Conservation (phyloP, 1,140 invertebrate genomes). For the Sarcophaga peregrina region DNA sequence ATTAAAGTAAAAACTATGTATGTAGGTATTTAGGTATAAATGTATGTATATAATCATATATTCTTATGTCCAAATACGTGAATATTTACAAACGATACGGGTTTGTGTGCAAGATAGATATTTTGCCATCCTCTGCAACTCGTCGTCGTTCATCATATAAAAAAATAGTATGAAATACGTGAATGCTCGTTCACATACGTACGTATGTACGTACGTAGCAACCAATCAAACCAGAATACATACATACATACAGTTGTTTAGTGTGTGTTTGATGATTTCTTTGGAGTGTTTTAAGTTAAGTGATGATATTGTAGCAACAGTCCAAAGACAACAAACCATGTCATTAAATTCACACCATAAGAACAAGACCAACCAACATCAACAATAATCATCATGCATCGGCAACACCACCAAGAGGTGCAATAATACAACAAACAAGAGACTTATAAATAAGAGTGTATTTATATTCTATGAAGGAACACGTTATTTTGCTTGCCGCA, state of each 20-base stretch:
- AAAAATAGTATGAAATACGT: conserved; percentile 7
- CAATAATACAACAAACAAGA: conserved; percentile 19
- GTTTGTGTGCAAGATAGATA: not conserved
- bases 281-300: conserved; percentile 6
- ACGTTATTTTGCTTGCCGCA: conserved; percentile 15
- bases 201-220: too few relatives aligned
- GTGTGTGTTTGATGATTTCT: not conserved
- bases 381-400: conserved; percentile 18
- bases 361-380: conserved; percentile 17
- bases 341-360: conserved; percentile 22
- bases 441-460: conserved; percentile 18
- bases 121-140: not conserved
- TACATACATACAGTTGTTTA: not conserved
- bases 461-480: conserved; percentile 13
- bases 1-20: too few relatives aligned
- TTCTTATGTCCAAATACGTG: not conserved
- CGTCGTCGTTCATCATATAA: not conserved
- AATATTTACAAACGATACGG: not conserved
- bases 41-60: not conserved
- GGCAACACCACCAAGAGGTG: conserved; percentile 10
- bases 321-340: conserved; percentile 21
- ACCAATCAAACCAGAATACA: too few relatives aligned
- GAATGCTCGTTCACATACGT: not conserved
- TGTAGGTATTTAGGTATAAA: too few relatives aligned
- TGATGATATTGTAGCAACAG: conserved; percentile 8